These are phyloP conservation scores for Silvanus unidentatus DNA, from an alignment of 2,888 invertebrate genomes.

Conservation along the genomic window DNA sequence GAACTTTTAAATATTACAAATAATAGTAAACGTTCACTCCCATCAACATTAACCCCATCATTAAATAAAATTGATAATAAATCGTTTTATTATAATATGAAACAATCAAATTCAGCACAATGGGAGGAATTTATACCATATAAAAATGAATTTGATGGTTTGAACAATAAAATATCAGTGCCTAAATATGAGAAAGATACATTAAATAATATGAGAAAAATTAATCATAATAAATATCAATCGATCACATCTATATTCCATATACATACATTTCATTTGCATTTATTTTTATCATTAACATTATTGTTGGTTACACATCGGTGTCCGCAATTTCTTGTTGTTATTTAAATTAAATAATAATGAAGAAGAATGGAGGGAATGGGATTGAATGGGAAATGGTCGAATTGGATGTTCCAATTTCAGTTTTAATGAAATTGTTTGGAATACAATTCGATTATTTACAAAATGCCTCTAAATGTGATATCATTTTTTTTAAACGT, in stretches of 20 bases:
- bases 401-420: too few species aligned
- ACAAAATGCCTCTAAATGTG: too few species aligned
- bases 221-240: constrained; percentile 26
- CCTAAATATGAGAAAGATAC: constrained; percentile 36
- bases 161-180: constrained; percentile 1
- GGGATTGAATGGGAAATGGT: too few species aligned
- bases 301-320: constrained; percentile 62
- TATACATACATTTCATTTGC: constrained; percentile 61
- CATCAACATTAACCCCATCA: constrained; percentile 20
- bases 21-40: constrained; percentile 35
- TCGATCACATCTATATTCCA: constrained; percentile 48
- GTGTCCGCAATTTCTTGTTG: constrained; percentile 61
- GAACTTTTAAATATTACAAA: constrained; percentile 28
- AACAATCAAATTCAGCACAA: constrained; percentile 29
- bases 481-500: too few species aligned
- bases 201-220: constrained; percentile 39
- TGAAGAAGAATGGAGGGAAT: too few species aligned
- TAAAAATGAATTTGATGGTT: constrained; percentile 31
- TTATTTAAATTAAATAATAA: constrained; percentile 56
- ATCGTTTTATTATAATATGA: constrained; percentile 21
- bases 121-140: constrained; percentile 44
- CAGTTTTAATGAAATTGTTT: too few species aligned
- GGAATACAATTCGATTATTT: too few species aligned
- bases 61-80: constrained; percentile 12
- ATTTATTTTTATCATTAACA: constrained; percentile 60